Evolutionary conservation across 1,140 invertebrate species (phyloP).

Genomic region (Oncopeltus fasciatus): DNA sequence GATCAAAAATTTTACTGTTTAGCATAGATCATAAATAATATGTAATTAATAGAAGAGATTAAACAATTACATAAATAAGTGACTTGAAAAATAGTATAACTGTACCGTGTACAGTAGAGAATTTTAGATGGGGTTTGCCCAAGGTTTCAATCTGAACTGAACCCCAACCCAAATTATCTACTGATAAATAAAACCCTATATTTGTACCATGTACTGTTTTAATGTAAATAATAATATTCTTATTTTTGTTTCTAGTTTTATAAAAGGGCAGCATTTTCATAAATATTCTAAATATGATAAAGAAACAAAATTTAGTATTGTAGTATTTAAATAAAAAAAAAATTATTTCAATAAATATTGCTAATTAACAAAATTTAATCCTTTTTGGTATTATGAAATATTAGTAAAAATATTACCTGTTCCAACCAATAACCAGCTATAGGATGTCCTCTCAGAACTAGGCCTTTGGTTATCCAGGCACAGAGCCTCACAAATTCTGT

Average conservation of each 20-base stretch:
- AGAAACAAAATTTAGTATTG: not conserved
- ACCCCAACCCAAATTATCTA: too few species aligned
- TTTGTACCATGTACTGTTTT: too few species aligned
- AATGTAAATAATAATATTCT: not conserved
- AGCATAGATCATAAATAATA: too few species aligned
- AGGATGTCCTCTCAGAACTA: not conserved
- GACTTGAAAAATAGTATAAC: too few species aligned
- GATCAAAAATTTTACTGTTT: too few species aligned
- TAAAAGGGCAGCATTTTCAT: not conserved
- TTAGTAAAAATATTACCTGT: not conserved
- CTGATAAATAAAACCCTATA: too few species aligned
- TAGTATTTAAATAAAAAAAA: not conserved
- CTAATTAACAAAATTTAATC: not conserved
- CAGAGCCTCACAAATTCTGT: not conserved
- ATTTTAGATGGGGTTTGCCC: too few species aligned
- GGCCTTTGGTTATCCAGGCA: not conserved
- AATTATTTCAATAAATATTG: not conserved
- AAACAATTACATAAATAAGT: too few species aligned
- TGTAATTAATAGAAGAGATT: too few species aligned
- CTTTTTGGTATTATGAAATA: not conserved
- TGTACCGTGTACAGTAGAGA: too few species aligned
- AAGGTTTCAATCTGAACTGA: too few species aligned
- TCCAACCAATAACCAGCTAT: not conserved
- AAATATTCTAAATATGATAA: not conserved
- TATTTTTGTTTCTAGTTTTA: not conserved